Conservation (phyloP, 1,140 invertebrate species). For the Calliphora vicina region DNA sequence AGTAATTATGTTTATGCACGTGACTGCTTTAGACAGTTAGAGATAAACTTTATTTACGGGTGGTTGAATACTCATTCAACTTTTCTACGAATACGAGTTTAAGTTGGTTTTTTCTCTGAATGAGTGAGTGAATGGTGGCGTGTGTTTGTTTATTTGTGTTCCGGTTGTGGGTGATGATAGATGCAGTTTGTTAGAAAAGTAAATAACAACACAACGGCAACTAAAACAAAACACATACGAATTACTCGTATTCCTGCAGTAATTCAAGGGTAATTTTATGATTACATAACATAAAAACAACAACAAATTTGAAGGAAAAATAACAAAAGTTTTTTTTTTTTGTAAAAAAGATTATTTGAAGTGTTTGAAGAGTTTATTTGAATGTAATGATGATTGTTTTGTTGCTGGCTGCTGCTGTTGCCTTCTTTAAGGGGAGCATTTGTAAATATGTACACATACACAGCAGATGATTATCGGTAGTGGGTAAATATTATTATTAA, state of each 20-base stretch:
- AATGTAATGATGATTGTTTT: no score
- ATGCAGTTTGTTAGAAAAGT: not conserved
- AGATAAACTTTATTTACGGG: constrained; percentile 24
- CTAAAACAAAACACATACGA: not conserved
- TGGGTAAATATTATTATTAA: no score
- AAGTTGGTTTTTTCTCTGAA: no score
- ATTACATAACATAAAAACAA: not conserved
- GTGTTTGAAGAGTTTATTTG: not conserved
- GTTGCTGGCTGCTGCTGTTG: no score
- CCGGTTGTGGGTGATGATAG: not conserved
- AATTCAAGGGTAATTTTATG: not conserved
- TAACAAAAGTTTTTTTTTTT: no score
- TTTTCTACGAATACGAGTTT: not conserved
- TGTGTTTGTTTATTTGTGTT: not conserved
- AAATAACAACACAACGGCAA: no score
- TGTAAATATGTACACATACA: no score
- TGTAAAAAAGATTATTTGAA: not conserved
- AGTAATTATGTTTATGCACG: constrained; percentile 22
- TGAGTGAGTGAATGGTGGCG: no score
- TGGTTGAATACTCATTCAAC: not conserved
- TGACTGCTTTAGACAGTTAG: constrained; percentile 31
- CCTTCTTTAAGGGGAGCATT: no score
- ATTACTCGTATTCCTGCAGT: not conserved
- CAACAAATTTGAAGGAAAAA: no score
- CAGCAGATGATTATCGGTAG: no score